Conservation (phyloP, 37 sponge, comb jelly and placozoan species). For the Halisarca cf. caerulea region DNA sequence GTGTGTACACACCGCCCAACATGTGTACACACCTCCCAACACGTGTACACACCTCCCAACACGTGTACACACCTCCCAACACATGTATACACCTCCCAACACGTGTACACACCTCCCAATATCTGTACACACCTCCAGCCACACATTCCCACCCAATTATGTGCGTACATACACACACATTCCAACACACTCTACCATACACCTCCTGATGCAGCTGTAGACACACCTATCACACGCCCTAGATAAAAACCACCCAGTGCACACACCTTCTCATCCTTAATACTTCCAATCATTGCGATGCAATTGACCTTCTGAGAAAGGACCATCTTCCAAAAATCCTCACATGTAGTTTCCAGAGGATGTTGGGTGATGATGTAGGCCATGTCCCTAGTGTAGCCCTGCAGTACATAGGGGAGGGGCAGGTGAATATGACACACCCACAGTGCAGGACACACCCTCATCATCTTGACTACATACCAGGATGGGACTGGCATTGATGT, state of each 20-base stretch:
- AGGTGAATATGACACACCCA: not conserved
- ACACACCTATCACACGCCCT: no score
- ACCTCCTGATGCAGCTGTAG: no score
- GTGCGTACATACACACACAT: no score
- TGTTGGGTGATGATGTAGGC: constrained; percentile 16
- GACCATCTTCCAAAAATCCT: constrained; percentile 23
- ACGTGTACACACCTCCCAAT: no score
- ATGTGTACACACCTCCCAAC: no score
- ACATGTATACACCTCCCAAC: no score
- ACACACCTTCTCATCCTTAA: not conserved
- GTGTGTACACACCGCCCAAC: no score
- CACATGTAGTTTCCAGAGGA: not conserved
- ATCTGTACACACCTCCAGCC: no score
- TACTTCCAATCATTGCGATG: not conserved
- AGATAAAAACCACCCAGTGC: not conserved
- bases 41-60: no score
- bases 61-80: no score
- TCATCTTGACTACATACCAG: not conserved
- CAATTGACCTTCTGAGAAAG: not conserved
- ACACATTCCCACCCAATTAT: no score
- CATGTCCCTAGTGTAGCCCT: not conserved
- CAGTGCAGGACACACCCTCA: not conserved
- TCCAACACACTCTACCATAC: no score
- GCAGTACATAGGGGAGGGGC: not conserved
- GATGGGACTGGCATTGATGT: constrained; percentile 29